phyloP scores from a whole-genome alignment of 1,140 invertebrate species.

The Drosophila aff. region DNA sequence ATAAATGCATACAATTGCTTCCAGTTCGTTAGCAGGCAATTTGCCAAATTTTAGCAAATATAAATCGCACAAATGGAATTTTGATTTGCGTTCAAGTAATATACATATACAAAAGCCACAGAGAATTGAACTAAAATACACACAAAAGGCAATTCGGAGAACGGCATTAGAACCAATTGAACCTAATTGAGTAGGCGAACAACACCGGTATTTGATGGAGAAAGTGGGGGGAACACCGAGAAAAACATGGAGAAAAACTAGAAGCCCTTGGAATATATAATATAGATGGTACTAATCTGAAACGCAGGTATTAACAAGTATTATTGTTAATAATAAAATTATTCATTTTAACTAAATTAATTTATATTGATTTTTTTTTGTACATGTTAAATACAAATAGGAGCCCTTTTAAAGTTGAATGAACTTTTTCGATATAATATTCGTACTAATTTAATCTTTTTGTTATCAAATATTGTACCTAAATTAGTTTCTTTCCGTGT shows the following conservation, averaged over 20 bases:
- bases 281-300: not conserved
- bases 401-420: not conserved
- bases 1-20: constrained; percentile 32
- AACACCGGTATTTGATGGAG: constrained; percentile 24
- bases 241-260: not conserved
- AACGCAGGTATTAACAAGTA: too few relatives aligned
- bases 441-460: not conserved
- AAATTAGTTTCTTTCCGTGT: constrained; percentile 15
- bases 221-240: constrained; percentile 14
- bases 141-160: constrained; percentile 28
- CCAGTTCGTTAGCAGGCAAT: constrained; percentile 37
- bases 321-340: too few relatives aligned
- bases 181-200: constrained; percentile 61
- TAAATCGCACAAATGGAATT: constrained; percentile 16
- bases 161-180: constrained; percentile 65
- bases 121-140: constrained; percentile 27
- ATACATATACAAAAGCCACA: constrained; percentile 1
- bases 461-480: not conserved
- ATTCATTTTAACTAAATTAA: too few relatives aligned
- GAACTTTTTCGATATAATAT: not conserved
- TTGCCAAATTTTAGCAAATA: constrained; percentile 35
- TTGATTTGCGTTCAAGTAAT: constrained; percentile 12
- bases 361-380: too few relatives aligned
- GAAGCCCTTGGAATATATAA: not conserved
- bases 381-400: not conserved